Percentiles rank a stretch among this genome's conserved stretches.
Conservation (phyloP, 2,888 invertebrate genomes). For the Amiota communis region DNA sequence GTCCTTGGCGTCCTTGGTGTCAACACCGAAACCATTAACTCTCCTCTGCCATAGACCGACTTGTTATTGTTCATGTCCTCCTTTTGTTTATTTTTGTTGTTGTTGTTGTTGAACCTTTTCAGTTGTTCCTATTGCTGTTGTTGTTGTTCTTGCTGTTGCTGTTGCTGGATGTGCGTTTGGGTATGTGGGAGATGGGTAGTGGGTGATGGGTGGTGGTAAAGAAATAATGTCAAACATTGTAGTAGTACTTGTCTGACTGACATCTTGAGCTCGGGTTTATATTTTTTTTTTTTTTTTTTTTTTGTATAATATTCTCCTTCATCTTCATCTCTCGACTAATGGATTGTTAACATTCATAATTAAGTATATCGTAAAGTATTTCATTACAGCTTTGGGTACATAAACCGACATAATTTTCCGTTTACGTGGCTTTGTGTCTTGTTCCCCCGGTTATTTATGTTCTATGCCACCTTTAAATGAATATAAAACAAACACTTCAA, state of each 20-base stretch:
- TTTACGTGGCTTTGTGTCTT: not conserved
- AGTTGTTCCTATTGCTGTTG: slow-evolving; percentile 8
- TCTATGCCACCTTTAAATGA: too few species aligned
- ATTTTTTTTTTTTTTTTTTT: slow-evolving; percentile 3
- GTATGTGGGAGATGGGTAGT: too few species aligned
- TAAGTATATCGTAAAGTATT: slow-evolving; percentile 19
- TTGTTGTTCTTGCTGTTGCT: slow-evolving; percentile 7
- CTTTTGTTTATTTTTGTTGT: not conserved
- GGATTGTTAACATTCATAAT: slow-evolving; percentile 27
- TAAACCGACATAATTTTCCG: not conserved
- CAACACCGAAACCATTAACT: too few species aligned
- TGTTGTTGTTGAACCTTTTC: not conserved
- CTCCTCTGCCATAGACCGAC: too few species aligned
- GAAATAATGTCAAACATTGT: too few species aligned
- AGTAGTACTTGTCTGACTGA: too few species aligned
- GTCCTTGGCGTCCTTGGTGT: too few species aligned
- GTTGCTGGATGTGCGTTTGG: too few species aligned
- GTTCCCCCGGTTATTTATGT: too few species aligned
- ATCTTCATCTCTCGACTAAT: slow-evolving; percentile 10
- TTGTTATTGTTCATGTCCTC: not conserved
- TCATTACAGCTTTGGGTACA: not conserved
- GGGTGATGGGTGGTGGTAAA: too few species aligned
- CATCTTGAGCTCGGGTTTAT: not conserved
- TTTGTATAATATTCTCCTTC: not conserved
- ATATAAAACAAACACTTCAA: slow-evolving; percentile 3